Evolutionary conservation across 2,113 vertebrate genomes (phyloP).

Genomic region (Chrysemys picta): DNA sequence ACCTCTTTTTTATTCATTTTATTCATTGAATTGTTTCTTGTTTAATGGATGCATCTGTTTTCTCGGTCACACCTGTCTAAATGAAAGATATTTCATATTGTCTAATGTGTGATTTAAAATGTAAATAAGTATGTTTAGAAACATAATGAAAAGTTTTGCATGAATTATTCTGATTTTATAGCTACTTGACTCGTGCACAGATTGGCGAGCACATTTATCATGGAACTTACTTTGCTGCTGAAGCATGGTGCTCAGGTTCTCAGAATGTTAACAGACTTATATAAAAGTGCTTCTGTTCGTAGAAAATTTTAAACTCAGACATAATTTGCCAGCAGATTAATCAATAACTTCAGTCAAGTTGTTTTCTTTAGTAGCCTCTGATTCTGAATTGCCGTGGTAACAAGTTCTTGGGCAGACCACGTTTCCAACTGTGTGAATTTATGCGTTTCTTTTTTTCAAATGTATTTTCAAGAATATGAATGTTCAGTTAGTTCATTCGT

Average conservation of each 20-base stretch:
- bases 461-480: neutral
- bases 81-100: constrained; percentile 83
- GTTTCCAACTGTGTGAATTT: constrained; percentile 55
- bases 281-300: constrained; percentile 55
- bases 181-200: constrained; percentile 78
- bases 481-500: neutral
- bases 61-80: constrained; percentile 83
- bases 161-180: constrained; percentile 84
- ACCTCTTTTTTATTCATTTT: constrained; percentile 51
- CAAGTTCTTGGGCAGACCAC: constrained; percentile 59
- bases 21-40: constrained; percentile 77
- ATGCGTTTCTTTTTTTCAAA: constrained; percentile 31
- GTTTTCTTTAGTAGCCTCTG: constrained; percentile 53
- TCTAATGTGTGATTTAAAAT: constrained; percentile 84
- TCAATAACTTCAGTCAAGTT: constrained; percentile 72
- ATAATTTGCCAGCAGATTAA: constrained; percentile 69
- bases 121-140: constrained; percentile 86
- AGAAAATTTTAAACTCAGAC: constrained; percentile 76
- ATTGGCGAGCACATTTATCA: constrained; percentile 83
- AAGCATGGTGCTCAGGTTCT: constrained; percentile 67
- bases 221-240: constrained; percentile 73
- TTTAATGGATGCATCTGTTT: constrained; percentile 84
- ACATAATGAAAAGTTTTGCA: constrained; percentile 82
- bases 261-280: constrained; percentile 75
- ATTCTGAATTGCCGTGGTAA: constrained; percentile 69